These are phyloP conservation scores for Acropora tenuis DNA, from an alignment of 64 coral and sea anemone species.

Conservation along the genomic window DNA sequence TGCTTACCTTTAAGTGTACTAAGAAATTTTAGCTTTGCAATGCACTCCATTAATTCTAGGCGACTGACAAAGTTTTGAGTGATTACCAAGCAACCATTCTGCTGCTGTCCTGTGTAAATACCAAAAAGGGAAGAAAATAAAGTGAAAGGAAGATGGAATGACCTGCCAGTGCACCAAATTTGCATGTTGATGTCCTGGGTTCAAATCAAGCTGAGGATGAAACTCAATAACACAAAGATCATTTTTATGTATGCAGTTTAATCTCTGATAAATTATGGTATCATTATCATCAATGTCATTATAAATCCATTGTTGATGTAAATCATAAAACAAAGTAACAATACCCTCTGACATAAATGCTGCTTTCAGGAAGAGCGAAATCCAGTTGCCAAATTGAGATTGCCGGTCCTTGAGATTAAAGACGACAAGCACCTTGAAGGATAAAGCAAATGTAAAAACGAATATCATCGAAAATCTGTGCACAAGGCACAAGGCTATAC, in stretches of 20 bases:
- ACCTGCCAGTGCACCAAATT: too few species aligned
- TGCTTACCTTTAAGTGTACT: slow-evolving; percentile 52
- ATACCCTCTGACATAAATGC: slow-evolving; percentile 68
- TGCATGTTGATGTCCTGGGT: too few species aligned
- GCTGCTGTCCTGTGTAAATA: slow-evolving; percentile 18
- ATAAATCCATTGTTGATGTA: not conserved
- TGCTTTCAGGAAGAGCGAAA: slow-evolving; percentile 89
- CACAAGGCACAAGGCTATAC: too few species aligned
- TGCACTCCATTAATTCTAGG: slow-evolving; percentile 82
- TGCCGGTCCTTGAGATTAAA: slow-evolving; percentile 95
- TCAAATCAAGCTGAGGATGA: too few species aligned
- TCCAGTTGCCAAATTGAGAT: slow-evolving; percentile 96
- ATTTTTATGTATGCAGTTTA: too few species aligned
- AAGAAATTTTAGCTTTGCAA: slow-evolving; percentile 83
- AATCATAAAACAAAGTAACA: not conserved
- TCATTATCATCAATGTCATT: not conserved
- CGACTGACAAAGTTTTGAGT: slow-evolving; percentile 97
- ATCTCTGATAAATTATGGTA: too few species aligned
- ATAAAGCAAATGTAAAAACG: not conserved
- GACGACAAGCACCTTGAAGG: slow-evolving; percentile 81
- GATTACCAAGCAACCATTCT: slow-evolving; percentile 68
- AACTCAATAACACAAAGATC: too few species aligned
- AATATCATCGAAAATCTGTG: not conserved
- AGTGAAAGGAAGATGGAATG: not conserved
- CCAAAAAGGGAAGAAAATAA: not conserved